A percentile compares a stretch with the other conserved stretches of the same genome.
These are phyloP conservation scores for Chaetorhynchus papuensis DNA, from an alignment of 2,113 vertebrate genomes.

Conservation along the genomic window DNA sequence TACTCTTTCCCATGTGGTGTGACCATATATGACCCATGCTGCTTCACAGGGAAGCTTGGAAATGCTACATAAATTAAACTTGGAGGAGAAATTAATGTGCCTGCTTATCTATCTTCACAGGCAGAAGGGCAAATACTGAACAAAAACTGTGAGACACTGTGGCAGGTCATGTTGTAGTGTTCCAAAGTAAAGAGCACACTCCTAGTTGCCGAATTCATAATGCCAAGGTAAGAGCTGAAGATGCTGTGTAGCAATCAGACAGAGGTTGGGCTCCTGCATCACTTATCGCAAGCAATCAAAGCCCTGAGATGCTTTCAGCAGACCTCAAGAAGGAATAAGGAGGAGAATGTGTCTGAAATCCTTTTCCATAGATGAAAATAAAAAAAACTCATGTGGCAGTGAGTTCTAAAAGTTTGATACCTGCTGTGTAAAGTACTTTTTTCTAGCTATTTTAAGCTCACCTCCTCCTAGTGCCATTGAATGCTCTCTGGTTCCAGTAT, in stretches of 20 bases:
- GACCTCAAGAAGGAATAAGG: not conserved
- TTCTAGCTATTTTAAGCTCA: not conserved
- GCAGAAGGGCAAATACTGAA: not conserved
- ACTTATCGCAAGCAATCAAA: not conserved
- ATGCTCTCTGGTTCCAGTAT: not conserved
- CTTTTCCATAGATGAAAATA: not conserved
- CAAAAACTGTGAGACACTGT: not conserved
- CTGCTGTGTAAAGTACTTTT: not conserved
- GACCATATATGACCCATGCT: not conserved
- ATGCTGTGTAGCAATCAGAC: fast-evolving
- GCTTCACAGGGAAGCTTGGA: not conserved
- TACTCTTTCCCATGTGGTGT: not conserved
- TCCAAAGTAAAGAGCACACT: not conserved
- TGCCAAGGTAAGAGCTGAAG: not conserved
- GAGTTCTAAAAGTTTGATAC: not conserved
- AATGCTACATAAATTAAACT: not conserved
- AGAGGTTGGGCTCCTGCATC: not conserved
- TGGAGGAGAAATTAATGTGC: not conserved
- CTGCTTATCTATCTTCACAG: not conserved
- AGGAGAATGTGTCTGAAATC: not conserved
- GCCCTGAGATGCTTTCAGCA: fast-evolving
- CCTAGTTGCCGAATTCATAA: not conserved
- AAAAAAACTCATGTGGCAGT: not conserved
- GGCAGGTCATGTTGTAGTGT: not conserved
- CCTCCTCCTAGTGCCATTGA: not conserved